Evolutionary conservation across 1,140 invertebrate genomes (phyloP).

Genomic region (Pogonomyrmex californicus): DNA sequence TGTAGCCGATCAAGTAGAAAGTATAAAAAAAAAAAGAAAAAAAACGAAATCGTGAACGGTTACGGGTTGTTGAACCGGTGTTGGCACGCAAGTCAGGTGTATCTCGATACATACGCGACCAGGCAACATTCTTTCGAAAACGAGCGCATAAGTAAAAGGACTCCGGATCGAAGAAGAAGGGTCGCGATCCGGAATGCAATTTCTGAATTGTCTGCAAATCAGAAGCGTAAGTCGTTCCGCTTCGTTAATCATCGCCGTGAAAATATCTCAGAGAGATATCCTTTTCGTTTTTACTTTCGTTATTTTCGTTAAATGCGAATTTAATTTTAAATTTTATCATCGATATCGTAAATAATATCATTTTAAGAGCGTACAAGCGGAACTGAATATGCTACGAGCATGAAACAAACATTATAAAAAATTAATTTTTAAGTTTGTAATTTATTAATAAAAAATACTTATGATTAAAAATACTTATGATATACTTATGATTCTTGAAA

Average conservation of each 20-base stretch:
- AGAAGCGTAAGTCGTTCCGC: slow-evolving; percentile 29
- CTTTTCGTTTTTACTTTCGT: not conserved
- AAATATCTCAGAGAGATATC: not conserved
- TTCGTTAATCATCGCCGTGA: slow-evolving; percentile 38
- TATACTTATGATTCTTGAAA: too few relatives aligned
- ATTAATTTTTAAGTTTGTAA: not conserved
- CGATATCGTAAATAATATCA: not conserved
- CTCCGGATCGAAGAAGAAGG: slow-evolving; percentile 39
- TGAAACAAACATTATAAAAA: not conserved
- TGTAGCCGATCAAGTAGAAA: slow-evolving; percentile 12
- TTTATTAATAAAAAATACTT: not conserved
- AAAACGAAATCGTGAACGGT: slow-evolving; percentile 23
- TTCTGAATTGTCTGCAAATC: slow-evolving; percentile 56
- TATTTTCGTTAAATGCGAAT: not conserved
- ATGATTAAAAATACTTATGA: too few relatives aligned
- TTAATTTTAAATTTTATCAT: slow-evolving; percentile 29
- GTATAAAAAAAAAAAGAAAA: slow-evolving; percentile 12
- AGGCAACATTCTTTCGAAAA: slow-evolving; percentile 73
- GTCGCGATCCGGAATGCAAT: slow-evolving; percentile 28
- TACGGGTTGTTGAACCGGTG: slow-evolving; percentile 69
- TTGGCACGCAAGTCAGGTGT: slow-evolving; percentile 71
- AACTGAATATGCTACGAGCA: not conserved
- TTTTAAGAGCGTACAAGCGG: not conserved
- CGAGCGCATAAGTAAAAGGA: slow-evolving; percentile 65
- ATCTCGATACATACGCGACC: slow-evolving; percentile 28